A percentile compares a stretch with the other conserved stretches of the same genome.
Conservation (phyloP, 2,888 invertebrate species). For the Diaperis boleti region DNA sequence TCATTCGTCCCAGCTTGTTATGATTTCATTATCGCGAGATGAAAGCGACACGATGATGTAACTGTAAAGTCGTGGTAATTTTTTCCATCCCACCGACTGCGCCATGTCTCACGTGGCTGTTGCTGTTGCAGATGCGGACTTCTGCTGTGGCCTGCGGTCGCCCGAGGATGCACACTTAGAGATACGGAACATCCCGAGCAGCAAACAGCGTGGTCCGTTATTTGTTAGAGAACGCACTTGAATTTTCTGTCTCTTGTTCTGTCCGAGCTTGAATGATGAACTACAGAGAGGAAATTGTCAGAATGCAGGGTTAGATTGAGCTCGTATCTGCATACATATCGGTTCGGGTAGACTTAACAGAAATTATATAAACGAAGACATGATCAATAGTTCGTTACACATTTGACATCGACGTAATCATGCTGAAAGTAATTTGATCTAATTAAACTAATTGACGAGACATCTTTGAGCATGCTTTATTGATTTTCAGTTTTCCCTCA, state of each 20-base stretch:
- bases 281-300: constrained; percentile 31
- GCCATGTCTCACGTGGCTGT: constrained; percentile 37
- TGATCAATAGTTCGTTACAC: no score
- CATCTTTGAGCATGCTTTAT: no score
- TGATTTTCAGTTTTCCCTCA: no score
- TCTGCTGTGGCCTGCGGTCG: constrained; percentile 87
- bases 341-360: no score
- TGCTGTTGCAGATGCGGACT: constrained; percentile 88
- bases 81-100: constrained; percentile 6
- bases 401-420: no score
- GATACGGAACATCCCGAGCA: constrained; percentile 70
- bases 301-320: constrained; percentile 30
- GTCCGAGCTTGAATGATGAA: constrained; percentile 25
- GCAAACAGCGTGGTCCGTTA: constrained; percentile 73
- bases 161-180: constrained; percentile 80
- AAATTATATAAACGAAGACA: no score
- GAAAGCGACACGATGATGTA: not conserved
- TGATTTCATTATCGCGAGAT: constrained; percentile 1
- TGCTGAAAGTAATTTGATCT: no score
- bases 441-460: no score
- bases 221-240: constrained; percentile 43
- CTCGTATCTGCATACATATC: no score
- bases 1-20: not conserved
- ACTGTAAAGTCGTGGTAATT: no score
- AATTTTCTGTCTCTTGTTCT: constrained; percentile 37